Evolutionary conservation across 2,113 vertebrate genomes (phyloP).

Genomic region (Morone chrysops): DNA sequence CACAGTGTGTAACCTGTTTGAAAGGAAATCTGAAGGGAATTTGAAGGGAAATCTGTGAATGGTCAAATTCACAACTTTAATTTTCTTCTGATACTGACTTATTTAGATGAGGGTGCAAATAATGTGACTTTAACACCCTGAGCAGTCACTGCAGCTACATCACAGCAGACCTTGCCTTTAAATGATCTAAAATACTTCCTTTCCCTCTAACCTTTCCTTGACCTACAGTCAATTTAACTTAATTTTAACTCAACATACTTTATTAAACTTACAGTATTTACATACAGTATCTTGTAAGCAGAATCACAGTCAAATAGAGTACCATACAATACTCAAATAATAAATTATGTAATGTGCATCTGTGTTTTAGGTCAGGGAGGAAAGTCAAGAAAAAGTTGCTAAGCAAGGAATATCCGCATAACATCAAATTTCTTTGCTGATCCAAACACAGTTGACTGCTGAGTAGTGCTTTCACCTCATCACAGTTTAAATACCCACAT

Average conservation of each 20-base stretch:
- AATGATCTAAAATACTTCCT: not conserved
- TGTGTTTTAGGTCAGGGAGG: constrained; percentile 2
- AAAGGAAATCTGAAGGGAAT: no score
- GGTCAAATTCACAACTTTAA: not conserved
- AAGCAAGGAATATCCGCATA: not conserved
- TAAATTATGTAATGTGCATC: constrained; percentile 1
- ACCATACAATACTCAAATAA: not conserved
- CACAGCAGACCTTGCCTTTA: not conserved
- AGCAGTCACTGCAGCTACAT: not conserved
- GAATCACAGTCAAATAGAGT: not conserved
- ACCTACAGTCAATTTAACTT: not conserved
- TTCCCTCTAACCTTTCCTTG: not conserved
- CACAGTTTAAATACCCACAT: not conserved
- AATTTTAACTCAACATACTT: not conserved
- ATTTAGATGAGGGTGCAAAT: not conserved
- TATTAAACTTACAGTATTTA: not conserved
- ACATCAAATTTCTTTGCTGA: not conserved
- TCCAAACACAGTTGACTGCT: not conserved
- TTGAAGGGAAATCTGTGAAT: not conserved
- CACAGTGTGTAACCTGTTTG: not conserved
- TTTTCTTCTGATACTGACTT: not conserved
- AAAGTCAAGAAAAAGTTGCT: not conserved
- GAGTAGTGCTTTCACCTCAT: not conserved
- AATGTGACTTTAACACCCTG: constrained; percentile 3
- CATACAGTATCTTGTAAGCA: not conserved